These are phyloP conservation scores for Helicoverpa zea DNA, from an alignment of 1,140 invertebrate species.

Conservation along the genomic window DNA sequence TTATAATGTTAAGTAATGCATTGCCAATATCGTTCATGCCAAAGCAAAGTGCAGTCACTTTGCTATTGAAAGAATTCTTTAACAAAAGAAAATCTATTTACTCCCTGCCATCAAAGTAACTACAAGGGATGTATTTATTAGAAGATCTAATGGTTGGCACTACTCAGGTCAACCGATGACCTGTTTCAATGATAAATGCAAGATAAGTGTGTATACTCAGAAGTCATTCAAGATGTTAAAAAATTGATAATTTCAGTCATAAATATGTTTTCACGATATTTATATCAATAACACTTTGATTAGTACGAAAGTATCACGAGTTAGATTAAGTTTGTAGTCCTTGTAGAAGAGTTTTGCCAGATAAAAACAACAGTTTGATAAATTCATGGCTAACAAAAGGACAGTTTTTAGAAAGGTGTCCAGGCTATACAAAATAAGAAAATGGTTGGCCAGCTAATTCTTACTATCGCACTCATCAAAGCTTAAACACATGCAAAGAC, in stretches of 20 bases:
- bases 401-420: too few relatives aligned
- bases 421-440: background rate
- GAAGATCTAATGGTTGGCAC: background rate
- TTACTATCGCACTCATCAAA: background rate
- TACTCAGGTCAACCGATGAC: slow-evolving; percentile 50
- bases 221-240: background rate
- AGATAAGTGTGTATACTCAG: background rate
- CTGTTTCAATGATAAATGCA: slow-evolving; percentile 5
- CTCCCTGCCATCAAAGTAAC: background rate
- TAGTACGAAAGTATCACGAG: background rate
- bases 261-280: background rate
- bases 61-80: too few relatives aligned
- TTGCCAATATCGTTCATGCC: too few relatives aligned
- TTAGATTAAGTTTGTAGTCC: too few relatives aligned
- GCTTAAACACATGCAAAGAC: background rate
- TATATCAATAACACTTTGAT: background rate
- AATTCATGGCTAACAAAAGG: too few relatives aligned
- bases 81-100: too few relatives aligned
- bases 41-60: too few relatives aligned
- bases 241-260: background rate
- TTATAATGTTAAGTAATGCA: too few relatives aligned
- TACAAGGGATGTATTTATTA: background rate
- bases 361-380: too few relatives aligned
- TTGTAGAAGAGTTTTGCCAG: too few relatives aligned
- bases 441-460: too few relatives aligned